These are phyloP conservation scores for Sapajus apella DNA, from an alignment of 2,113 vertebrate genomes.

Conservation along the genomic window DNA sequence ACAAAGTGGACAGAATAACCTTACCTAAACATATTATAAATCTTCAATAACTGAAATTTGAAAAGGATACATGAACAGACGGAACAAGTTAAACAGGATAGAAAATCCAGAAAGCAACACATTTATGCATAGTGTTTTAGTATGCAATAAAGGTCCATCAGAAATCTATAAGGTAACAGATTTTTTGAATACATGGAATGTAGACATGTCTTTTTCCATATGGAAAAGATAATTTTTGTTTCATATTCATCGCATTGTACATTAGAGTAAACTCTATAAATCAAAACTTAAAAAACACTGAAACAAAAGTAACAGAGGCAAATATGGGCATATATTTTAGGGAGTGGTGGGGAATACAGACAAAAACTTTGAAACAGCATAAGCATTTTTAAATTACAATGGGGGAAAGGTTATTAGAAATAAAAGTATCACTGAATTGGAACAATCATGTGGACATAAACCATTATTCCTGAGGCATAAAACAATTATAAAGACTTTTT, in stretches of 20 bases:
- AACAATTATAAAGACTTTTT: not conserved
- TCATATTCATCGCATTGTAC: not conserved
- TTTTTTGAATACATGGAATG: not conserved
- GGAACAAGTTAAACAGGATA: not conserved
- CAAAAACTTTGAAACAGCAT: not conserved
- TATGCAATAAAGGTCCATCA: not conserved
- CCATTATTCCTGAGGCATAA: not conserved
- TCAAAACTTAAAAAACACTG: not conserved
- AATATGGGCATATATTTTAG: not conserved
- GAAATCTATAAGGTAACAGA: not conserved
- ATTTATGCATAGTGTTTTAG: not conserved
- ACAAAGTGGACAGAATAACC: not conserved
- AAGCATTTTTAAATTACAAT: not conserved
- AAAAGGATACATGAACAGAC: not conserved
- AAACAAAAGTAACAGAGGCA: not conserved
- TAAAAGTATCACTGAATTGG: not conserved
- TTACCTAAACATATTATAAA: not conserved
- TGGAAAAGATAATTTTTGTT: constrained; percentile 10
- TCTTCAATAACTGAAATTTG: not conserved
- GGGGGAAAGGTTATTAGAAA: not conserved
- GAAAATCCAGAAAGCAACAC: not conserved
- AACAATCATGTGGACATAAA: not conserved
- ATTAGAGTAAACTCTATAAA: not conserved
- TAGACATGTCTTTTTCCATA: not conserved
- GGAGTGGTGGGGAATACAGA: not conserved